These are phyloP conservation scores for Phyllotis vaccarum DNA, from an alignment of 2,797 vertebrate genomes.

Conservation along the genomic window DNA sequence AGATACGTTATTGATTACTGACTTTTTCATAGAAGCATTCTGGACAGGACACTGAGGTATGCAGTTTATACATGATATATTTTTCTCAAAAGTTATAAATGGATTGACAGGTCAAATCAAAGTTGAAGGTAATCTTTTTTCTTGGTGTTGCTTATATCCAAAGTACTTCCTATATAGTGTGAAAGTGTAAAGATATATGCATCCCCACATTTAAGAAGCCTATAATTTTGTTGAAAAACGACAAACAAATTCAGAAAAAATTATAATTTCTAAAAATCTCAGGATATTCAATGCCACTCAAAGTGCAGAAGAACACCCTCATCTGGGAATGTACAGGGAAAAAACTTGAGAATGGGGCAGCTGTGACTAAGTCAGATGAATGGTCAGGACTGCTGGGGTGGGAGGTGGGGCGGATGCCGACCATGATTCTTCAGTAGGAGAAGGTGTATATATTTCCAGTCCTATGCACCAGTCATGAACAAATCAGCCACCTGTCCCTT, in stretches of 20 bases:
- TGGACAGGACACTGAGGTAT: not conserved
- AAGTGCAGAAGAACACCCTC: slow-evolving; percentile 29
- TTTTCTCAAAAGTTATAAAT: slow-evolving; percentile 26
- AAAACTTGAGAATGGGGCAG: not conserved
- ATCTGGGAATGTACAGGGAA: not conserved
- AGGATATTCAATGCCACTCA: not conserved
- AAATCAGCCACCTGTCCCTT: slow-evolving; percentile 43
- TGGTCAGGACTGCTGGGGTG: not conserved
- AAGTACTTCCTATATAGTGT: not conserved
- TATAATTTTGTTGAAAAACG: slow-evolving; percentile 30
- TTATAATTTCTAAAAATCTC: slow-evolving; percentile 20
- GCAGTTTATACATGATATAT: no score
- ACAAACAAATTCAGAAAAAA: slow-evolving; percentile 23
- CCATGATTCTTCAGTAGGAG: not conserved
- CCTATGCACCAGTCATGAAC: slow-evolving; percentile 39
- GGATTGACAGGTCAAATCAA: not conserved
- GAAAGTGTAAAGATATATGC: not conserved
- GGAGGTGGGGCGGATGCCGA: not conserved
- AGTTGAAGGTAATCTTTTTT: not conserved
- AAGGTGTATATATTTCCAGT: slow-evolving; percentile 58
- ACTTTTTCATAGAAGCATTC: not conserved
- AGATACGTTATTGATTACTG: not conserved
- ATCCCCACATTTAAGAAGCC: not conserved
- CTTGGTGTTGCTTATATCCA: not conserved
- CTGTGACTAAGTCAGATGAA: not conserved